These are phyloP conservation scores for Heliocidaris tuberculata DNA, from an alignment of 35 echinoderm and acorn worm genomes.

Conservation along the genomic window DNA sequence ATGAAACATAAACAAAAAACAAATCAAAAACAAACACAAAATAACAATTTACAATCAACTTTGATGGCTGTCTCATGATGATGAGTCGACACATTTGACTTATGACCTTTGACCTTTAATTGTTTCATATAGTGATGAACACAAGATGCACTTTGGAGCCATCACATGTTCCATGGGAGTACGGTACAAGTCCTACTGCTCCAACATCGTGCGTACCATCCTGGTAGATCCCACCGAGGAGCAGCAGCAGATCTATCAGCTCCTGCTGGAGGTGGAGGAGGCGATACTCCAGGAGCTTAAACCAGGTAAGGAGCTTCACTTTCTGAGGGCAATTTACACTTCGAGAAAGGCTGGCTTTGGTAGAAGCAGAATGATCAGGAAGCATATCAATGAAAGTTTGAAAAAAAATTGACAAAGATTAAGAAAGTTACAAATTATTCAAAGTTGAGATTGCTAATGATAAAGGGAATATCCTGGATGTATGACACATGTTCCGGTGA, in stretches of 20 bases:
- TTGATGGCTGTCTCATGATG: no score
- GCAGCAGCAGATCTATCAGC: conserved; percentile 87
- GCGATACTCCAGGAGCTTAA: conserved; percentile 70
- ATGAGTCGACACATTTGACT: no score
- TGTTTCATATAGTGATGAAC: conserved; percentile 76
- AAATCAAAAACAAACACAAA: no score
- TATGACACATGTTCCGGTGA: no score
- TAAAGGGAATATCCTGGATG: no score
- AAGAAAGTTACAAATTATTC: no score
- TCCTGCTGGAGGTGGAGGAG: conserved; percentile 83
- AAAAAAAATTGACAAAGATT: no score
- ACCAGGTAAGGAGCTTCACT: conserved; percentile 53
- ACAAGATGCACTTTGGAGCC: conserved; percentile 94
- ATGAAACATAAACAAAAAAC: no score
- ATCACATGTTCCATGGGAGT: conserved; percentile 95
- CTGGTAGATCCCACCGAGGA: conserved; percentile 90
- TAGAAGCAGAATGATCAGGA: no score
- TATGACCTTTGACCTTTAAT: conserved; percentile 1
- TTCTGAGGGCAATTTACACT: not conserved
- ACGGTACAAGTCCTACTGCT: conserved; percentile 97
- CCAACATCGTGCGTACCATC: conserved; percentile 93
- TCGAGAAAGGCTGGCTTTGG: not conserved
- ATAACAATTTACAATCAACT: no score
- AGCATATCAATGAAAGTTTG: no score
- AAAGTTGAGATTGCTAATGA: no score